Percentiles rank a stretch among this genome's conserved stretches.
Conservation (phyloP, 1,140 invertebrate species). For the Drosophila triauraria region DNA sequence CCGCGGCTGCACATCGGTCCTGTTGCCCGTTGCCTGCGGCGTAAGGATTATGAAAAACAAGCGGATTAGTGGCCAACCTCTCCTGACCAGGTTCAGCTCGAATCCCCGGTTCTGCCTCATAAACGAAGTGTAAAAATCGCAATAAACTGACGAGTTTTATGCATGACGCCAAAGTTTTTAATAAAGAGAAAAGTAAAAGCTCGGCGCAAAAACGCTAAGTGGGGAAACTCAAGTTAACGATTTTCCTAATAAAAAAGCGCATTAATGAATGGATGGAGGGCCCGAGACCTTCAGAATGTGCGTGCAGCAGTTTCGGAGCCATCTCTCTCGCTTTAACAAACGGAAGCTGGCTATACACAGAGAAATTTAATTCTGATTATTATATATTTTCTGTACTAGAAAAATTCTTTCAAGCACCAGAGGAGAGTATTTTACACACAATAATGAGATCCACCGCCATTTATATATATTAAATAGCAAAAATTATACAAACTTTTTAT, state of each 20-base stretch:
- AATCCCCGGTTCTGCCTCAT: constrained; percentile 35
- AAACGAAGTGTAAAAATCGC: constrained; percentile 65
- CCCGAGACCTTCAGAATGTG: constrained; percentile 33
- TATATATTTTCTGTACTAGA: too few species aligned
- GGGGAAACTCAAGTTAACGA: constrained; percentile 65
- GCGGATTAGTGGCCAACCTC: constrained; percentile 67
- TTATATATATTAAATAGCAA: too few species aligned
- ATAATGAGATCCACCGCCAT: too few species aligned
- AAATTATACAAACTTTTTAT: too few species aligned
- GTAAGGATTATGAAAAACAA: constrained; percentile 79
- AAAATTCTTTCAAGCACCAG: too few species aligned
- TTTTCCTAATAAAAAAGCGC: constrained; percentile 75
- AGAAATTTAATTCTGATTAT: too few species aligned
- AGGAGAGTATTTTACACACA: too few species aligned
- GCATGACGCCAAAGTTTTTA: constrained; percentile 68
- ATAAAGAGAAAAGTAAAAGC: constrained; percentile 62
- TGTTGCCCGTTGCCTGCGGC: constrained; percentile 52
- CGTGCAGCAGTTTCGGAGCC: constrained; percentile 42
- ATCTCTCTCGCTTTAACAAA: constrained; percentile 6
- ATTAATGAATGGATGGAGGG: constrained; percentile 67
- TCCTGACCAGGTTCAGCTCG: constrained; percentile 11
- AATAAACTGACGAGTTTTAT: constrained; percentile 70
- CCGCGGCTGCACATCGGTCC: constrained; percentile 37
- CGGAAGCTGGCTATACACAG: constrained; percentile 17
- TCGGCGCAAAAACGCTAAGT: constrained; percentile 51